Conservation (phyloP, 2,888 invertebrate genomes). For the Clistopyga incitator region DNA sequence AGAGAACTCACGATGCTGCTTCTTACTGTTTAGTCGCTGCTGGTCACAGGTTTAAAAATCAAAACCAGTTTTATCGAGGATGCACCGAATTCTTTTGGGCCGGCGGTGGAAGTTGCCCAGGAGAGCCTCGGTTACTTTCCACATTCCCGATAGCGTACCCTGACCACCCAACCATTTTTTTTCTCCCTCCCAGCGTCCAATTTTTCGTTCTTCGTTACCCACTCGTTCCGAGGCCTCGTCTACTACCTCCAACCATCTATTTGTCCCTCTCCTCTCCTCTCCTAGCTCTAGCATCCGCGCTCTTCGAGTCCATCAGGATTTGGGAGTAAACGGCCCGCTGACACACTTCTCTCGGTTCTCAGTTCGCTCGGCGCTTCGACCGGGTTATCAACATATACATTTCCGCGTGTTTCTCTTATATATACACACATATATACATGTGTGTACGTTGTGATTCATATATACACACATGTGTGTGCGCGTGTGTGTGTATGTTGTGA, state of each 20-base stretch:
- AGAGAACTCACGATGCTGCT: too few species aligned
- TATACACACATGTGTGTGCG: too few species aligned
- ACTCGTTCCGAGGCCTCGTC: slow-evolving; percentile 8
- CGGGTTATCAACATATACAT: slow-evolving; percentile 57
- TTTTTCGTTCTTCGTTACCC: slow-evolving; percentile 35
- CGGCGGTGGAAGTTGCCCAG: slow-evolving; percentile 15
- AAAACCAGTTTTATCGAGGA: slow-evolving; percentile 38
- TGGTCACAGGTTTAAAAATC: slow-evolving; percentile 31
- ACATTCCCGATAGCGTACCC: neutral
- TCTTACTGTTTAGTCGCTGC: neutral
- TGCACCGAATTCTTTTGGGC: slow-evolving; percentile 51
- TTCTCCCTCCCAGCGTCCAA: neutral
- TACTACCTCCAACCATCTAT: slow-evolving; percentile 1
- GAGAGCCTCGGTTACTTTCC: neutral
- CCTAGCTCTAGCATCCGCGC: slow-evolving; percentile 28
- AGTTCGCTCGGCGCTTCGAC: slow-evolving; percentile 61
- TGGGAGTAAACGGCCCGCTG: slow-evolving; percentile 71
- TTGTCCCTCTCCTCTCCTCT: slow-evolving; percentile 16
- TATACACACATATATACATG: neutral
- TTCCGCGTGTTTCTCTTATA: slow-evolving; percentile 1
- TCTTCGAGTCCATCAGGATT: slow-evolving; percentile 52
- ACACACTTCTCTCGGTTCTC: slow-evolving; percentile 73
- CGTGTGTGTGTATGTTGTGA: too few species aligned
- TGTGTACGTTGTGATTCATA: too few species aligned
- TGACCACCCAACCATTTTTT: neutral